Evolutionary conservation across 2,113 vertebrate genomes (phyloP).

Genomic region (Pseudorhombus dupliciocellatus): DNA sequence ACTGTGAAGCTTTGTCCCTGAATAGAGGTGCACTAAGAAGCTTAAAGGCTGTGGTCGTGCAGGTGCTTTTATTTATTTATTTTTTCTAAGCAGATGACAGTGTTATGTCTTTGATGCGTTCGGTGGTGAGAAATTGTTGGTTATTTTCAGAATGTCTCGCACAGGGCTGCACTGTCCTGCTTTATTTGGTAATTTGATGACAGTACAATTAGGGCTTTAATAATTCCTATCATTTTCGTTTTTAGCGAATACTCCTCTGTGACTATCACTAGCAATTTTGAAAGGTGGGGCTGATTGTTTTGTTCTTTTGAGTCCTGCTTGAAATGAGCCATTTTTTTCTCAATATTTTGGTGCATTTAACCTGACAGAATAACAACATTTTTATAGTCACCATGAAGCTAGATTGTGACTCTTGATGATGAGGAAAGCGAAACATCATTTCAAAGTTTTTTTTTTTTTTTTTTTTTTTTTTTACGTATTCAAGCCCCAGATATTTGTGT

Average conservation of each 20-base stretch:
- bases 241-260: background rate
- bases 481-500: background rate
- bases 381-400: slow-evolving; percentile 11
- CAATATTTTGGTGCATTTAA: slow-evolving; percentile 4
- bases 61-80: slow-evolving; percentile 47
- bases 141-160: background rate
- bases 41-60: slow-evolving; percentile 54
- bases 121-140: background rate
- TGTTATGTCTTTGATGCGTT: slow-evolving; percentile 13
- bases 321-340: background rate
- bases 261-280: background rate
- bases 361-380: slow-evolving; percentile 8
- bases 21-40: slow-evolving; percentile 60
- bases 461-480: background rate
- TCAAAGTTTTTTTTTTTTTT: background rate
- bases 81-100: slow-evolving; percentile 20
- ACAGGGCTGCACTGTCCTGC: background rate
- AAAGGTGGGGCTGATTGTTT: too few species aligned
- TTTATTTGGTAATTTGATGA: slow-evolving; percentile 1
- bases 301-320: background rate
- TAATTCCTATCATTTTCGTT: background rate
- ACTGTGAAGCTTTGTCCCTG: slow-evolving; percentile 41
- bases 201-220: background rate
- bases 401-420: background rate
- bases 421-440: background rate